A percentile compares a stretch with the other conserved stretches of the same genome.
These are phyloP conservation scores for Rhopilema esculentum DNA, from an alignment of 30 jellyfish, hydroid and myxozoan species.

Conservation along the genomic window DNA sequence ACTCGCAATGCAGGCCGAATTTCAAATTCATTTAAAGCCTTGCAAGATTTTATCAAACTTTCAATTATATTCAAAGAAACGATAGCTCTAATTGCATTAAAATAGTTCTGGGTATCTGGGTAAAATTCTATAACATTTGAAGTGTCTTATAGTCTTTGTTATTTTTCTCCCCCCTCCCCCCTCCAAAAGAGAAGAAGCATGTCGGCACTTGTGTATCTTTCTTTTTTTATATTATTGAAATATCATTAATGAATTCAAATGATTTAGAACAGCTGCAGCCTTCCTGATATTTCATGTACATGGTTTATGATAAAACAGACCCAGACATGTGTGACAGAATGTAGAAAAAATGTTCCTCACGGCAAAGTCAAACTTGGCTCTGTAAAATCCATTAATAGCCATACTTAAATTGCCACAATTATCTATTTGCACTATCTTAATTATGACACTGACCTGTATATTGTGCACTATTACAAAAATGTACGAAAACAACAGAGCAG, in stretches of 20 bases:
- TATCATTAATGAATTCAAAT: background rate
- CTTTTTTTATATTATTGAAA: too few species aligned
- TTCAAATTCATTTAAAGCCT: too few species aligned
- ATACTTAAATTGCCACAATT: background rate
- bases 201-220: too few species aligned
- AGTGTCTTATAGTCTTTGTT: too few species aligned
- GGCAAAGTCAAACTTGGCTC: background rate
- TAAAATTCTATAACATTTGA: too few species aligned
- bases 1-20: too few species aligned
- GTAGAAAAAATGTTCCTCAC: background rate
- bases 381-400: background rate
- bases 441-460: background rate
- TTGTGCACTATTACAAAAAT: background rate
- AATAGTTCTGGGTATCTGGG: too few species aligned
- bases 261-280: background rate
- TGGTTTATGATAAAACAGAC: background rate
- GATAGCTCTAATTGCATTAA: too few species aligned
- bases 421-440: background rate
- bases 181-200: too few species aligned
- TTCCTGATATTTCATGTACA: background rate
- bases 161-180: too few species aligned
- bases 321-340: background rate
- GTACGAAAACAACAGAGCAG: background rate
- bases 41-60: too few species aligned
- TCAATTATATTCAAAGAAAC: too few species aligned